A percentile compares a stretch with the other conserved stretches of the same genome.
These are phyloP conservation scores for Exaiptasia diaphana DNA, from an alignment of 64 coral and sea anemone species.

Conservation along the genomic window DNA sequence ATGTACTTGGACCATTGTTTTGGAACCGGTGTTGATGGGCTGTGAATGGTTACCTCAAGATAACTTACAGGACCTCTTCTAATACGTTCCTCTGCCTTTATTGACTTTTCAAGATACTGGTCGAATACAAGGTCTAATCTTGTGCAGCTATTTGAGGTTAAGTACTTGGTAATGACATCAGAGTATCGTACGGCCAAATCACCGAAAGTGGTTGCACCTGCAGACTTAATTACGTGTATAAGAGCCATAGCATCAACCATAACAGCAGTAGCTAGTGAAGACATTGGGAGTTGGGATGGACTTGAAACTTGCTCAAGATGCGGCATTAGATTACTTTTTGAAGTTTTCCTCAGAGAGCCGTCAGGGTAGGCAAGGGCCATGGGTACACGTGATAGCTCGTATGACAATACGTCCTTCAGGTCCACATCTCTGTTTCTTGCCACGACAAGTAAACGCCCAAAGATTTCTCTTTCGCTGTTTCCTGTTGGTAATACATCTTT, in stretches of 20 bases:
- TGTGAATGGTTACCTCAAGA: slow-evolving; percentile 19
- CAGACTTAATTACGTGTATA: neutral
- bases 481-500: neutral
- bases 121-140: slow-evolving; percentile 48
- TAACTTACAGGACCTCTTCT: neutral
- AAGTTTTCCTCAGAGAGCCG: neutral
- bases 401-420: neutral
- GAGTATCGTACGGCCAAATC: neutral
- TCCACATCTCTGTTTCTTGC: neutral
- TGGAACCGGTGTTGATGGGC: slow-evolving; percentile 16
- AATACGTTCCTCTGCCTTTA: neutral
- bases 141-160: neutral
- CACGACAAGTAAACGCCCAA: neutral
- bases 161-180: neutral
- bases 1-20: slow-evolving; percentile 26
- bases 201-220: neutral
- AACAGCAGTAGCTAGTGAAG: neutral
- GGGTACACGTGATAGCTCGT: slow-evolving; percentile 2
- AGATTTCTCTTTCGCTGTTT: neutral
- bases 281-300: neutral
- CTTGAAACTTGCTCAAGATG: neutral
- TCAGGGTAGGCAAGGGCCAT: neutral
- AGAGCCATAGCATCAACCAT: neutral
- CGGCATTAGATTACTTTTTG: slow-evolving; percentile 12
- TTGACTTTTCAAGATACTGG: slow-evolving; percentile 1